Conservation (phyloP, 1,140 invertebrate genomes). For the Caligus rogercresseyi region DNA sequence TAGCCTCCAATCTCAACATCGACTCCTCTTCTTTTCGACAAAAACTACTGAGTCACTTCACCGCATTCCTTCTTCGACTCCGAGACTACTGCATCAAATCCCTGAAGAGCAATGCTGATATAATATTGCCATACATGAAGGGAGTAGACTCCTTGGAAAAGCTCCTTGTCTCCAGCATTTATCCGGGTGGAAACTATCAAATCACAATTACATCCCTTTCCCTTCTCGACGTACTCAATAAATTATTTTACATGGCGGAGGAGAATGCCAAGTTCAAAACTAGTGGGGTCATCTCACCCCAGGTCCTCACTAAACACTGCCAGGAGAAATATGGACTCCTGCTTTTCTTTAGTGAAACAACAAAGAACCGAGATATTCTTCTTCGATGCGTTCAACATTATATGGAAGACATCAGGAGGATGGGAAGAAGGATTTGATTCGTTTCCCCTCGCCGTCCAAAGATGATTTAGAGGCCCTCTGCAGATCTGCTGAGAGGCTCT, state of each 20-base stretch:
- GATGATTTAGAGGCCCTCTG: neutral
- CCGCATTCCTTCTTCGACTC: neutral
- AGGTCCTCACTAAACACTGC: neutral
- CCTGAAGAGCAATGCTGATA: neutral
- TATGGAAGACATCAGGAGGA: neutral
- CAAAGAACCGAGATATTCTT: neutral
- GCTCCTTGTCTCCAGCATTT: neutral
- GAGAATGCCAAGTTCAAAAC: neutral
- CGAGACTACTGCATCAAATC: neutral
- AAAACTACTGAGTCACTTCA: neutral
- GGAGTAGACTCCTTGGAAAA: neutral
- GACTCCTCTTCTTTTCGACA: neutral
- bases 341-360: neutral
- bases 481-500: neutral
- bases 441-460: neutral
- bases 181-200: neutral
- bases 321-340: neutral
- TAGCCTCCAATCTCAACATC: neutral
- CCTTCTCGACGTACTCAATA: neutral
- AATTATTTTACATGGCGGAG: neutral
- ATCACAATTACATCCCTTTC: neutral
- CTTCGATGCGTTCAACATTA: neutral
- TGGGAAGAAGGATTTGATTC: neutral
- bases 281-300: neutral
- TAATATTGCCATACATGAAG: neutral